Evolutionary conservation across 2,888 invertebrate genomes (phyloP).

Genomic region (Petrolisthes cinctipes): DNA sequence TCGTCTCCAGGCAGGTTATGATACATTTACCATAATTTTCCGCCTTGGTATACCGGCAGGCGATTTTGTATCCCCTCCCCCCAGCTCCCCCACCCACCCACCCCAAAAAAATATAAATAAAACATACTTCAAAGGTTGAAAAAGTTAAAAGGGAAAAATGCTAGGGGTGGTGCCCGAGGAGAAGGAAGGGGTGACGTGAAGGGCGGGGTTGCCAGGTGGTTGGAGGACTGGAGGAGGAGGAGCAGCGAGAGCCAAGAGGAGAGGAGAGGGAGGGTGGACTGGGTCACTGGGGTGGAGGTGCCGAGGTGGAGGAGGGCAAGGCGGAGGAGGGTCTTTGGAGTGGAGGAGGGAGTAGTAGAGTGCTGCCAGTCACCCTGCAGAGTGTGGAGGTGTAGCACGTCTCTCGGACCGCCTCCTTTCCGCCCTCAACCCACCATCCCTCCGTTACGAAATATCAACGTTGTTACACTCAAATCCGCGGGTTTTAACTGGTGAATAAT

Average conservation of each 20-base stretch:
- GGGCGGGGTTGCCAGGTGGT: neutral
- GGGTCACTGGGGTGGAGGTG: neutral
- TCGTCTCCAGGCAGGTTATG: too few species aligned
- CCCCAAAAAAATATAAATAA: too few species aligned
- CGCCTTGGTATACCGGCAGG: neutral
- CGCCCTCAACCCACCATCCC: too few species aligned
- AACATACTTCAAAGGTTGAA: too few species aligned
- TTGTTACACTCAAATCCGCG: too few species aligned
- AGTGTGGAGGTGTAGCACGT: too few species aligned
- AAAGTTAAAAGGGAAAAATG: neutral
- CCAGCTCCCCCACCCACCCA: too few species aligned
- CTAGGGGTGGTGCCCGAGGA: neutral
- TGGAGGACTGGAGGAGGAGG: neutral
- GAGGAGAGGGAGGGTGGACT: neutral
- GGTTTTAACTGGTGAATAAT: too few species aligned
- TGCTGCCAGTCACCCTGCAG: neutral
- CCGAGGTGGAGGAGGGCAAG: too few species aligned
- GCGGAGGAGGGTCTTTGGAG: neutral
- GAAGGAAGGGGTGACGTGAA: neutral
- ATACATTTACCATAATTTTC: neutral
- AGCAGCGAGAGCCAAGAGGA: neutral
- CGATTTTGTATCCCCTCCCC: neutral
- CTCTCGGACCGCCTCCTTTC: too few species aligned
- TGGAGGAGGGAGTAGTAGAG: slow-evolving; percentile 11
- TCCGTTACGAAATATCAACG: too few species aligned